These are phyloP conservation scores for Epinotia bilunana DNA, from an alignment of 2,888 invertebrate genomes.

Conservation along the genomic window DNA sequence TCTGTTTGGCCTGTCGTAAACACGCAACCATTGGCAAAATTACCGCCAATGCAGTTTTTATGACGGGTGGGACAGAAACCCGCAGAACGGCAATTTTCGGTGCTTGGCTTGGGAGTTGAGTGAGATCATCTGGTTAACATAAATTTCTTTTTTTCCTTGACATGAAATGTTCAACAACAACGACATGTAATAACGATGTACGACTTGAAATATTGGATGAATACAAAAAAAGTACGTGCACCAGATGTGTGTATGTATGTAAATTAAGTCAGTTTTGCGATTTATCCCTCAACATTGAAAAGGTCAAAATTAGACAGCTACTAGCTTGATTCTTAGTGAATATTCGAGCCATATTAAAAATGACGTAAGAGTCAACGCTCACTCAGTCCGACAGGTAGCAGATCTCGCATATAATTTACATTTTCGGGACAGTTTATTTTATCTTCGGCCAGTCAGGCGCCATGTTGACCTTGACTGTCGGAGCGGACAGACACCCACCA, in stretches of 20 bases:
- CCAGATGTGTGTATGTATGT: not conserved
- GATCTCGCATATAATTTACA: constrained; percentile 60
- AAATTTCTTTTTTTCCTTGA: constrained; percentile 5
- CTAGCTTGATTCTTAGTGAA: constrained; percentile 6
- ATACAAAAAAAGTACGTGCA: not conserved
- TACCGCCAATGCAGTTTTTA: constrained; percentile 35
- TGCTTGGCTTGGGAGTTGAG: constrained; percentile 5
- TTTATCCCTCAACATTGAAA: not conserved
- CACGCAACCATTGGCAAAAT: constrained; percentile 22
- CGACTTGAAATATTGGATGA: not conserved
- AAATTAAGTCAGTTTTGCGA: no score
- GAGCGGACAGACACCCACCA: constrained; percentile 64
- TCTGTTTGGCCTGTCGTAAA: constrained; percentile 20
- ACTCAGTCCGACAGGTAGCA: constrained; percentile 58
- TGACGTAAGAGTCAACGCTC: constrained; percentile 49
- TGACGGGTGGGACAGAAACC: not conserved
- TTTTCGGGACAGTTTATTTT: constrained; percentile 68
- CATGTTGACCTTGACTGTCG: constrained; percentile 73
- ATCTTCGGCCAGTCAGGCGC: constrained; percentile 64
- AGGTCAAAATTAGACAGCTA: not conserved
- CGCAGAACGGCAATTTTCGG: constrained; percentile 11
- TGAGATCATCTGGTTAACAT: constrained; percentile 18
- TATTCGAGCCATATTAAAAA: constrained; percentile 3
- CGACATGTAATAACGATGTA: not conserved
- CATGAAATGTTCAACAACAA: not conserved